phyloP scores from a whole-genome alignment of 2,888 invertebrate genomes.

The Limnephilus marmoratus region DNA sequence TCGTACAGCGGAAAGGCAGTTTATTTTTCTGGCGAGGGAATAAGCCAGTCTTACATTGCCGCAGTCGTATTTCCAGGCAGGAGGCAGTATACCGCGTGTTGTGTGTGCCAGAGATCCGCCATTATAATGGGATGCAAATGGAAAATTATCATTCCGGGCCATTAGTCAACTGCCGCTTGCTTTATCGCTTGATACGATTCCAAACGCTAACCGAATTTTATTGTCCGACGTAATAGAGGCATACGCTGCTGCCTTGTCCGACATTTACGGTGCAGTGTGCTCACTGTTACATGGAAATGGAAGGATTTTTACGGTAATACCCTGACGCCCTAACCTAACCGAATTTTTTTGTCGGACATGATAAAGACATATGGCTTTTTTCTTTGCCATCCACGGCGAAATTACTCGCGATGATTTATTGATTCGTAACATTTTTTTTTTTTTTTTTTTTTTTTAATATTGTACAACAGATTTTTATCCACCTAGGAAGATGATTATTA shows the following conservation, averaged over 20 bases:
- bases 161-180: slow-evolving; percentile 55
- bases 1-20: not conserved
- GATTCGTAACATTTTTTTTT: too few species aligned
- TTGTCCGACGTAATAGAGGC: slow-evolving; percentile 62
- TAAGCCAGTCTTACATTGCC: not conserved
- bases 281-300: not conserved
- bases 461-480: too few species aligned
- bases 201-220: slow-evolving; percentile 66
- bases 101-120: slow-evolving; percentile 34
- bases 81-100: not conserved
- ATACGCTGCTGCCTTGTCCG: slow-evolving; percentile 46
- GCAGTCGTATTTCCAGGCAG: not conserved
- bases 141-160: slow-evolving; percentile 58
- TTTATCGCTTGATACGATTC: slow-evolving; percentile 64
- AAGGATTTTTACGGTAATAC: too few species aligned
- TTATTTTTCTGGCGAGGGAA: not conserved
- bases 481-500: too few species aligned
- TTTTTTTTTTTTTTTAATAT: too few species aligned
- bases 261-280: not conserved
- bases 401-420: too few species aligned
- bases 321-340: not conserved
- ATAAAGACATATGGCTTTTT: slow-evolving; percentile 28
- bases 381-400: too few species aligned
- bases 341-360: slow-evolving; percentile 63
- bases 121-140: slow-evolving; percentile 62